A percentile compares a stretch with the other conserved stretches of the same genome.
phyloP scores from a whole-genome alignment of 2,888 invertebrate genomes.

The Eristalinus aeneus region DNA sequence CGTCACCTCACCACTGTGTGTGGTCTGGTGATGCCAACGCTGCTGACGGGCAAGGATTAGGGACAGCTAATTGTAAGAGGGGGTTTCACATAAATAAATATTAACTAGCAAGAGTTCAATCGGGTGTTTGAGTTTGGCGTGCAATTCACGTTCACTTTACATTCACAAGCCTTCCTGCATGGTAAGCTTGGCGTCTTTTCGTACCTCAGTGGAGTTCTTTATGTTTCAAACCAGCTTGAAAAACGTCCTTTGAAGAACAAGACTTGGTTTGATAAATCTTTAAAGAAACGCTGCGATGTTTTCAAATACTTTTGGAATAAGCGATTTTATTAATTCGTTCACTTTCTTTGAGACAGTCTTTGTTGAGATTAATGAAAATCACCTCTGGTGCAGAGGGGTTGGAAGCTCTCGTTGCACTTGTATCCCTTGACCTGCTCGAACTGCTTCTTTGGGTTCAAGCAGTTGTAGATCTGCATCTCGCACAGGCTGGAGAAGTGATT shows the following conservation, averaged over 20 bases:
- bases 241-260: no score
- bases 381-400: conserved; percentile 40
- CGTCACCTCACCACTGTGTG: conserved; percentile 2
- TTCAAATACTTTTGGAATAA: not conserved
- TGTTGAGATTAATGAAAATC: conserved; percentile 29
- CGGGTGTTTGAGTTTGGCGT: not conserved
- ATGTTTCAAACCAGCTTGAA: no score
- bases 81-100: not conserved
- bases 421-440: conserved; percentile 74
- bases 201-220: not conserved
- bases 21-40: not conserved
- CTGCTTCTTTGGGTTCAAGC: conserved; percentile 61
- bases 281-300: no score
- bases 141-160: no score
- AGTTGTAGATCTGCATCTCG: conserved; percentile 21
- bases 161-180: no score
- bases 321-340: no score
- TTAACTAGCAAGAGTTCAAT: not conserved
- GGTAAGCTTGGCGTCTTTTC: not conserved
- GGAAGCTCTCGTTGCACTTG: conserved; percentile 70
- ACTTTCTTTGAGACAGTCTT: not conserved
- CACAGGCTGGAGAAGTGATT: conserved; percentile 31
- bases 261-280: no score
- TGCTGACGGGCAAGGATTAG: not conserved
- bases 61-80: not conserved